Evolutionary conservation across 2,113 vertebrate species (phyloP), one percentile per base, ranked within the genome.

Genomic region (Hippopotamus amphibius): DNA sequence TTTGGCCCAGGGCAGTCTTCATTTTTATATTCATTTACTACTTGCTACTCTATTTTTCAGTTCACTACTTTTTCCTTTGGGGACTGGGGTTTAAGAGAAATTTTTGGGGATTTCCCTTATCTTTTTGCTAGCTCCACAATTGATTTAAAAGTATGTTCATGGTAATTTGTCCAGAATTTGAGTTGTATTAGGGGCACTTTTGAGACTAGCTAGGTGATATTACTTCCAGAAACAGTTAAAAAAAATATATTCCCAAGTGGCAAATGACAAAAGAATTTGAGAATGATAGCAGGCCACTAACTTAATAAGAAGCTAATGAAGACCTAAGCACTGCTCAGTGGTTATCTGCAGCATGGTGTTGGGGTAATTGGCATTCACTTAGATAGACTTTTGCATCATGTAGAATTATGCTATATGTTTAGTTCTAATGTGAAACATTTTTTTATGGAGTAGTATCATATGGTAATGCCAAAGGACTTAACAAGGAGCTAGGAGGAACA

Each of bases 181-280:
- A 43, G 50, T 71, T 33, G 28, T 69, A 15, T 69, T 59, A 57
- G 50, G 63, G 50, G 21, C 53, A 48, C 10, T 82, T 91, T 82
- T 91, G 65, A 82, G 53, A 71, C 48, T 46, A 71, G 46, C 77
- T 71, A 17, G 26, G n/a, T 46, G 50, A 21, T 71, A 69, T 82
- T 48, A 48, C 55, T 91, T 82, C 14, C 30, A 91, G 77, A 71
- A 46, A 12, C 21, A 21, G 53, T 82, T 59, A 28, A 71, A 46
- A 61, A 92, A 22, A 66, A 22, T 41, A 22, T 41, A 46, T 84
- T 96, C 77, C 61, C 68, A 77, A 61, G 24, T 69, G 15, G 74
- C 28, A 82, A 61, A 61, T 48, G 43, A 89, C 85, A 89, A 61
- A 93, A 88, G 15, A 21, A 61, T 81, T 48, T 93, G 48, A 93